phyloP scores from a whole-genome alignment of 1,140 invertebrate species.

The Rhagoletis zephyria region DNA sequence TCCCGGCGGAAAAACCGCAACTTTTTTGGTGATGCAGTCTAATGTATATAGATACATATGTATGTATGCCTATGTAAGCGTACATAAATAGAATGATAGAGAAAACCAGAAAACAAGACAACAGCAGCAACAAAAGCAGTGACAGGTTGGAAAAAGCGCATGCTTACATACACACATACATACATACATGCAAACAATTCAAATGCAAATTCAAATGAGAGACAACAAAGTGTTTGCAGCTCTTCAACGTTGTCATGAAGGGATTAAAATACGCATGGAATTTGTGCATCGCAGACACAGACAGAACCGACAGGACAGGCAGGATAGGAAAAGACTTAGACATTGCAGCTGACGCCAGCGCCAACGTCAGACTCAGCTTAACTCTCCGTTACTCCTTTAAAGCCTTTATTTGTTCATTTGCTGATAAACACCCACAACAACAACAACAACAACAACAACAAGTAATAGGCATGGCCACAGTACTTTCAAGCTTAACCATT shows the following conservation, averaged over 20 bases:
- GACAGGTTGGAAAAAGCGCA: not conserved
- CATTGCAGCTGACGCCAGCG: too few relatives aligned
- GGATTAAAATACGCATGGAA: constrained; percentile 7
- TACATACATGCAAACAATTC: not conserved
- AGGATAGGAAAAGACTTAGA: too few relatives aligned
- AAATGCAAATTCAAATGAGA: not conserved
- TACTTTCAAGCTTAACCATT: too few relatives aligned
- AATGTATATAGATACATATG: too few relatives aligned
- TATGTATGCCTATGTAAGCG: not conserved
- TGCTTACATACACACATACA: too few relatives aligned
- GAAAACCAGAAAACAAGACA: not conserved
- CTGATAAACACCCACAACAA: too few relatives aligned
- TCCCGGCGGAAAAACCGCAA: too few relatives aligned
- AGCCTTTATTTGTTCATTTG: not conserved
- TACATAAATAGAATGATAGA: not conserved
- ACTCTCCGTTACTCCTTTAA: not conserved
- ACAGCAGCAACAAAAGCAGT: not conserved
- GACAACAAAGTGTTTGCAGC: not conserved
- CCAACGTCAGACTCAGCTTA: too few relatives aligned
- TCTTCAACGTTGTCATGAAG: not conserved
- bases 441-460: too few relatives aligned
- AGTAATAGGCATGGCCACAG: too few relatives aligned
- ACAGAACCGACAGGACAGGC: too few relatives aligned
- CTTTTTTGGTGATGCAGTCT: too few relatives aligned
- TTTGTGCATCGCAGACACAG: not conserved